Evolutionary conservation across 2,888 invertebrate species (phyloP).

Genomic region (Nemurella pictetii): DNA sequence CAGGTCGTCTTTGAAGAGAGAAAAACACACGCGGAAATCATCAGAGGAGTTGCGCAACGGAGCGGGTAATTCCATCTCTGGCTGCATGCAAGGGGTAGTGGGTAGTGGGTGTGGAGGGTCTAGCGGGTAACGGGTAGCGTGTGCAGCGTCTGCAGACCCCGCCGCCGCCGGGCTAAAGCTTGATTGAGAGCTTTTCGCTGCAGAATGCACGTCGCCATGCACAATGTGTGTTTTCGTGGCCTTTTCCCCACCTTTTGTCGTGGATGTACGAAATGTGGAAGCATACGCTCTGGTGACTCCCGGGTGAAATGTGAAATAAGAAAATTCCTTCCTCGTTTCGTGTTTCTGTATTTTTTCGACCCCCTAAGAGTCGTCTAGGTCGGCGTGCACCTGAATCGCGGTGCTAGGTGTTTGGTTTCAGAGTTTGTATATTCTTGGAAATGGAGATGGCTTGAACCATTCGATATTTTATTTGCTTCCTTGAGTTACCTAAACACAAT

Average conservation of each 20-base stretch:
- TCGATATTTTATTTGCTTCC: background rate
- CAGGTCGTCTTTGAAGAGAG: slow-evolving; percentile 16
- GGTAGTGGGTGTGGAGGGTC: background rate
- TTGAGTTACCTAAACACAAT: no score
- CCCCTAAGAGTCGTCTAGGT: no score
- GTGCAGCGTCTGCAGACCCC: background rate
- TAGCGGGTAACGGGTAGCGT: background rate
- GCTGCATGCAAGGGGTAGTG: background rate
- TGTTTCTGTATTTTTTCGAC: background rate
- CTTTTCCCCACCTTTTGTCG: background rate
- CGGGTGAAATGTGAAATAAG: background rate
- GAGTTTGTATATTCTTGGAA: no score
- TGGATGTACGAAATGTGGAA: background rate
- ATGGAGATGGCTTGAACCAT: background rate
- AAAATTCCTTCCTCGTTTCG: background rate
- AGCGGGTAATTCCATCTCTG: slow-evolving; percentile 4
- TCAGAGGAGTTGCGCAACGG: background rate
- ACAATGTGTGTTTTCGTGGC: background rate
- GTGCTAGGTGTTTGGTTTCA: no score
- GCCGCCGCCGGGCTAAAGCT: background rate
- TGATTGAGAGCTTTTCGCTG: slow-evolving; percentile 22
- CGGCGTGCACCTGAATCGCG: no score
- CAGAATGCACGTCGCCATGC: background rate
- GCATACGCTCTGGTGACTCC: background rate
- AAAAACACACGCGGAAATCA: slow-evolving; percentile 25